phyloP scores from a whole-genome alignment of 2,888 invertebrate genomes.

The Torymus texanus region DNA sequence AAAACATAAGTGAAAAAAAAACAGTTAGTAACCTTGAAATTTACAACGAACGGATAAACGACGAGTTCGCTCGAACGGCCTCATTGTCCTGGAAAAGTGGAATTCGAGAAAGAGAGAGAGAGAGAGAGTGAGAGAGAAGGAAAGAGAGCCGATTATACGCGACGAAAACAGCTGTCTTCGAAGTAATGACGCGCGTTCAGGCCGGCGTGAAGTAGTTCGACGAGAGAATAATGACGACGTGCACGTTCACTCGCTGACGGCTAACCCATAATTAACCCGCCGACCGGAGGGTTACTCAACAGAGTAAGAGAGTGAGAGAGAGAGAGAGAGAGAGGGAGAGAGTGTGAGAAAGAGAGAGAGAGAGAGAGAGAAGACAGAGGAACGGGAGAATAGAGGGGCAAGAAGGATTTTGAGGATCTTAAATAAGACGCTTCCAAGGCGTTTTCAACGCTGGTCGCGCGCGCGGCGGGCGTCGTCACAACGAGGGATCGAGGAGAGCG shows the following conservation, averaged over 20 bases:
- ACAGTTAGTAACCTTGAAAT: too few species aligned
- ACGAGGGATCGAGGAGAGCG: too few species aligned
- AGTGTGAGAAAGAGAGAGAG: too few species aligned
- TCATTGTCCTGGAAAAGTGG: background rate
- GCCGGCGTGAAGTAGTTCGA: conserved; percentile 18
- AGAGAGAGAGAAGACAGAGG: conserved; percentile 28
- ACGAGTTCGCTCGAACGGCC: background rate
- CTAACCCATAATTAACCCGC: conserved; percentile 23
- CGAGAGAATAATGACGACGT: conserved; percentile 26
- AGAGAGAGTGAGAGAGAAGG: background rate
- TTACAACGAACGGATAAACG: too few species aligned
- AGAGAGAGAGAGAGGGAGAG: too few species aligned
- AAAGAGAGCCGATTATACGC: background rate
- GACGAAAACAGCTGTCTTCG: background rate
- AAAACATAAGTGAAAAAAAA: too few species aligned
- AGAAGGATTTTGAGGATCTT: conserved; percentile 51
- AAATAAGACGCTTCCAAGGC: conserved; percentile 54
- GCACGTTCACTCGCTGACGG: conserved; percentile 9
- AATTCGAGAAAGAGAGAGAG: background rate
- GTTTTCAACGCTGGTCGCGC: background rate
- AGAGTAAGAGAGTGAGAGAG: background rate
- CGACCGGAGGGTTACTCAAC: conserved; percentile 5
- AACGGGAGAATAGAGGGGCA: conserved; percentile 36
- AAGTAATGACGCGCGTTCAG: conserved; percentile 30
- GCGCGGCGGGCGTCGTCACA: too few species aligned